Base-by-base conservation (phyloP, 2,113 vertebrate species). In the Brevimyrus niger region DNA sequence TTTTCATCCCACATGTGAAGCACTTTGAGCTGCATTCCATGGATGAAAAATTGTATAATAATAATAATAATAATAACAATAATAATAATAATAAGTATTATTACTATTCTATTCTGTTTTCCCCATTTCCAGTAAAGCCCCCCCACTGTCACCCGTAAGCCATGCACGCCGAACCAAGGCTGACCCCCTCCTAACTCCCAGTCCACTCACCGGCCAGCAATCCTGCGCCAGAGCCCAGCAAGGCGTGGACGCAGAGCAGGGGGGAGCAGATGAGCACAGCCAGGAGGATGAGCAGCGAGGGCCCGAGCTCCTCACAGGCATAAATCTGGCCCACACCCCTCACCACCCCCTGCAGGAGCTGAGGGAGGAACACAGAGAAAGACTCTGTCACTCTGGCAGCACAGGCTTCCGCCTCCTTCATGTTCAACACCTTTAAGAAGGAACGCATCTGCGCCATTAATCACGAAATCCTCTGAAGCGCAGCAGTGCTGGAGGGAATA, bases 241-340 rank as follows among this genome's bases (percentile, higher is more conserved):
- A 19, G 76, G 94, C 93, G 1, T 96, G 94, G 55, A 93, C 0
- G 0, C 92, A 93, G 88, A 94, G 89, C 89, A 96, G 91, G 1
- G 95, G 95, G 61, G 95, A 96, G 90, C 94, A 96, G 61, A 96
- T 92, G 80, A 95, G 87, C 9, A 95, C 92, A 0, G 94, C 94
- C 27, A 83, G 93, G 46, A 96, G 91, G 88, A 96, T 95, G 17
- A 96, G 92, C 19, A 96, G 85, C 6, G 95, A 94, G 15, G 95
- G 92, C 10, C 93, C 92, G 13, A 96, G 61, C 4, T 88, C 90
- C 42, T 48, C 92, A 89, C 95, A 96, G 61, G 94, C 94, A 23
- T 91, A 96, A 88, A 96, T 94, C 93, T 96, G 95, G 61, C 96
- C 95, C 88, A 96, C 94, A 0, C 95, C 95, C 17, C 95, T 90